Base-by-base conservation (phyloP, 1,140 invertebrate species). In the Adoxophyes honmai region DNA sequence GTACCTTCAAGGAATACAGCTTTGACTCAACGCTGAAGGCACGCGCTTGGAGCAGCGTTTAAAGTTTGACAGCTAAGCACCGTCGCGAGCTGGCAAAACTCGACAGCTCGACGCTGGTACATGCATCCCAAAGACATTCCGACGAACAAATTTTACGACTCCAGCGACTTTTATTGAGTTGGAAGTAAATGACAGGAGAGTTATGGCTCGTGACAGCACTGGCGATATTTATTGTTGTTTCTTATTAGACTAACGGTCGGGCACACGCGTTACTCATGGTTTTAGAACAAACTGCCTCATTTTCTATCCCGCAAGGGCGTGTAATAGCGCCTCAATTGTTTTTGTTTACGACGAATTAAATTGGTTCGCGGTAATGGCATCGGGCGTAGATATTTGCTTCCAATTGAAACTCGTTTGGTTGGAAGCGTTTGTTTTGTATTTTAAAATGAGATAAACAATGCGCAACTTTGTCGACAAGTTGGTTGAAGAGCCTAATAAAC, bases 81-180 rank as follows among this genome's bases (percentile, higher is more conserved):
- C 21, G 18, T 21, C 21, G 42, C 39, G 9, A 8, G 1, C 10
- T 21, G 10, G 42, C 39, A 10, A 8, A 2, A 9, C 18, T 33
- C 42, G 16, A 18, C 21, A 33, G 34, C 34, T 36, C 34, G n/a
- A 18, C 14, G 15, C 16, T n/a, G 42, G 18, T 48, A 21, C 42
- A 48, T 48, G 42, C 42, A 48, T 48, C 42, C 16, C 42, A 48
- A 48, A 48, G 42, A 48, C 21, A 48, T 48, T 48, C 42, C 42
- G 42, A n/a, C 15, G 42, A 48, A 48, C 42, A 48, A 48, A 48
- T 48, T 48, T 28, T 48, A 48, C 42, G 42, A 48, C 42, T 48
- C 21, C 18, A 48, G 42, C 42, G 18, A 33, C 42, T 48, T 48
- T 48, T 48, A 48, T 48, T 48, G 42, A 48, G 42, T 48, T 48